phyloP scores from a whole-genome alignment of 2,888 invertebrate genomes.

The Amiota minor region DNA sequence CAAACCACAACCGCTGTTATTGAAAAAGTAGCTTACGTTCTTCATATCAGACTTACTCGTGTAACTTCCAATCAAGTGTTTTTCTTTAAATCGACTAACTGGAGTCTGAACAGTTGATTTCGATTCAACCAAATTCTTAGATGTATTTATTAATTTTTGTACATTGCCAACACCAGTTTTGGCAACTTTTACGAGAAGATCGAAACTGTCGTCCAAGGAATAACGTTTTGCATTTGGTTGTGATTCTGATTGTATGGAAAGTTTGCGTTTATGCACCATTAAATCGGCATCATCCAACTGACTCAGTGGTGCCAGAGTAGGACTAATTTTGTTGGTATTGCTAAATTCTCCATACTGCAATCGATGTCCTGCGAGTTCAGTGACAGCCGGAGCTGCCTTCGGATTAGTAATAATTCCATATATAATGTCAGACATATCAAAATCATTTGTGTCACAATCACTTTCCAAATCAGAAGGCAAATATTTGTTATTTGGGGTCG shows the following conservation, averaged over 20 bases:
- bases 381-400: constrained; percentile 44
- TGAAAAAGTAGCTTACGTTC: constrained; percentile 76
- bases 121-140: not conserved
- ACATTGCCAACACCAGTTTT: constrained; percentile 43
- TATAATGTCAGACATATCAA: constrained; percentile 76
- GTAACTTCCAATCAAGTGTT: constrained; percentile 37
- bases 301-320: constrained; percentile 51
- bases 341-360: constrained; percentile 57
- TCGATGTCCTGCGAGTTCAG: constrained; percentile 57
- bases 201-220: constrained; percentile 67
- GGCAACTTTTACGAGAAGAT: constrained; percentile 59
- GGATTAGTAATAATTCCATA: constrained; percentile 73
- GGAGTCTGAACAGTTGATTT: constrained; percentile 46
- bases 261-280: constrained; percentile 53
- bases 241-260: constrained; percentile 44
- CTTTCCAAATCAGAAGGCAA: constrained; percentile 68
- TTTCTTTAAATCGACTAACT: constrained; percentile 60
- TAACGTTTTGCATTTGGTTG: constrained; percentile 48
- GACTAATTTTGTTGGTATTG: not conserved
- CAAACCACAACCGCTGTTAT: constrained; percentile 63
- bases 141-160: constrained; percentile 30
- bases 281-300: constrained; percentile 59
- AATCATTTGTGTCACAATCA: constrained; percentile 70
- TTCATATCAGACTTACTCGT: constrained; percentile 29
- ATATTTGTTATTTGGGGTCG: constrained; percentile 65